Evolutionary conservation across 1,140 invertebrate genomes (phyloP), one percentile per base, ranked within the genome.

Genomic region (Micrasema minimum): DNA sequence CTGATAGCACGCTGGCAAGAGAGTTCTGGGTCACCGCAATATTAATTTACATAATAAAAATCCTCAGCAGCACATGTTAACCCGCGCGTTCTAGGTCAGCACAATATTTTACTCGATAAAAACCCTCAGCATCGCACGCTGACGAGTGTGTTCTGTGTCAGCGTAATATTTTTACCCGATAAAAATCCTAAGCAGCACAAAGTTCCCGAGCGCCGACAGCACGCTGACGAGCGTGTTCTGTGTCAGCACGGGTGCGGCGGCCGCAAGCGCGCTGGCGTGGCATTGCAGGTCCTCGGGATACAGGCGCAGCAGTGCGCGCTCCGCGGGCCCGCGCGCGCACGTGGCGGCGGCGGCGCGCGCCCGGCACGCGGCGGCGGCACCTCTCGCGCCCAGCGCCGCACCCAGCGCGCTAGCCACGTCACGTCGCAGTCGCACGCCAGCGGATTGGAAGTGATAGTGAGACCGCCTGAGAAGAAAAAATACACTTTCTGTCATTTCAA

Each of bases 341-440:
- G 88, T 45, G 91, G 90, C 45, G 82, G 78, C 3, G 72, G 69
- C 18, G 69, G 55, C 65, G 80, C 80, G 1, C 75, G 80, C 20
- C 83, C 85, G 12, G 85, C 84, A 45, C 86, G 85, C 23, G 81
- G 82, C 45, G 86, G 85, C 26, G 81, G 82, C 1, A 86, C 92
- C 78, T 94, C 93, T 9, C 92, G 82, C 3, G 92, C 85, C 93
- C 94, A 96, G 31, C 94, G 86, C 14, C 94, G 85, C 51, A 96
- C 83, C 95, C 95, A 96, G 50, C 93, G 87, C 0, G 93, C 93
- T 23, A 96, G 85, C 94, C 94, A 96, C 4, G 94, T 91, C 38
- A 96, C 84, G 55, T 93, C 92, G 78, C 95, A 96, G 74, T 95
- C 93, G 76, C 95, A 96, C 14, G 89, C 87, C 77, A 94, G 87